Conservation (phyloP, 2,888 invertebrate species). For the Melikaiella ostensackeni region DNA sequence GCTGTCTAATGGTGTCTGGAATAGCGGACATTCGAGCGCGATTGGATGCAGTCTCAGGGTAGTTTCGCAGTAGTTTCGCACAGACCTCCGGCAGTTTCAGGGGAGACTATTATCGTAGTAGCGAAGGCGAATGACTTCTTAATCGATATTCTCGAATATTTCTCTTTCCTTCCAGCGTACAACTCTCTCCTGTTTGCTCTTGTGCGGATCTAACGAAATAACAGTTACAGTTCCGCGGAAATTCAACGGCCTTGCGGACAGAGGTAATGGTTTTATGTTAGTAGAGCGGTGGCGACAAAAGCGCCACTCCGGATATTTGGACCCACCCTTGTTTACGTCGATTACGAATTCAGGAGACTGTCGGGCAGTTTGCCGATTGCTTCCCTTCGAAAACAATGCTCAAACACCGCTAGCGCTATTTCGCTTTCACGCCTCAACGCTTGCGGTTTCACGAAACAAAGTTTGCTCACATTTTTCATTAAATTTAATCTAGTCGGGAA, state of each 20-base stretch:
- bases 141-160: constrained; percentile 66
- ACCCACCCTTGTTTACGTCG: constrained; percentile 46
- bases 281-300: constrained; percentile 40
- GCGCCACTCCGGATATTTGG: constrained; percentile 44
- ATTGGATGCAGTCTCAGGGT: constrained; percentile 68
- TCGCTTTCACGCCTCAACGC: constrained; percentile 17
- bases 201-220: constrained; percentile 43
- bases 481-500: not conserved
- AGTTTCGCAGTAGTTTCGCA: constrained; percentile 60
- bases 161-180: constrained; percentile 12
- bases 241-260: constrained; percentile 40
- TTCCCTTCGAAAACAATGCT: constrained; percentile 45
- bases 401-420: constrained; percentile 16
- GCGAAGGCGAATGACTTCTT: constrained; percentile 64
- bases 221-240: constrained; percentile 51
- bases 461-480: not conserved
- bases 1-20: constrained; percentile 67
- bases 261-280: constrained; percentile 45
- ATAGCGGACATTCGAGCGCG: constrained; percentile 69
- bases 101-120: constrained; percentile 52
- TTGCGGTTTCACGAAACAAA: not conserved
- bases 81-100: constrained; percentile 40
- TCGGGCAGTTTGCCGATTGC: constrained; percentile 43
- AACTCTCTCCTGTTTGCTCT: constrained; percentile 35
- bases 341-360: constrained; percentile 48